Percentiles rank a stretch among this genome's conserved stretches.
Conservation (phyloP, 2,888 invertebrate genomes). For the Spisula solida region DNA sequence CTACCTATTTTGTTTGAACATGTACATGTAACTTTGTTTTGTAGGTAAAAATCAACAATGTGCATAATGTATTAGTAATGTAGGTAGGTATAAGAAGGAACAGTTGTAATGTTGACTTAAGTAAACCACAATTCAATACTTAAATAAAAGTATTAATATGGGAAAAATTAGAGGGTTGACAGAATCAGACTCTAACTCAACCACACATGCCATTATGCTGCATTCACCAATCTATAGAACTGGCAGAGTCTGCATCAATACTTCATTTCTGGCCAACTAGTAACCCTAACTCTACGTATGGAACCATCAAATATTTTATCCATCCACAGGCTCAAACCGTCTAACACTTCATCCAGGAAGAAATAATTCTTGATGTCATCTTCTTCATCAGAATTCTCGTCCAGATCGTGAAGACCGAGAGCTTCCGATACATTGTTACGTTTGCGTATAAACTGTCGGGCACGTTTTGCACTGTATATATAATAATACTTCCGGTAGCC, state of each 20-base stretch:
- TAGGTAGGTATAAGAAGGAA: too few relatives aligned
- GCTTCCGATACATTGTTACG: constrained; percentile 76
- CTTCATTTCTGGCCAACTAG: constrained; percentile 94
- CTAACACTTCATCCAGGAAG: constrained; percentile 87
- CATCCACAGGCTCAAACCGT: constrained; percentile 98
- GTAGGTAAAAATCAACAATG: too few relatives aligned
- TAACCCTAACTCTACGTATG: constrained; percentile 97
- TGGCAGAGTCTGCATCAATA: constrained; percentile 11
- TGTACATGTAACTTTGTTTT: too few relatives aligned
- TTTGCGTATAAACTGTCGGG: constrained; percentile 77
- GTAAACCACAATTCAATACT: too few relatives aligned
- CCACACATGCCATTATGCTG: too few relatives aligned
- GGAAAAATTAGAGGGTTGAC: too few relatives aligned
- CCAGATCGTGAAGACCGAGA: constrained; percentile 78
- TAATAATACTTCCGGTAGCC: constrained; percentile 99
- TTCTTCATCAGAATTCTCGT: constrained; percentile 71
- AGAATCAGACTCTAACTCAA: too few relatives aligned
- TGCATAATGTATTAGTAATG: too few relatives aligned
- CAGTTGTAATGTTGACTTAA: too few relatives aligned
- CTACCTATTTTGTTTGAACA: too few relatives aligned
- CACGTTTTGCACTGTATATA: constrained; percentile 93
- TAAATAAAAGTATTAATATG: too few relatives aligned
- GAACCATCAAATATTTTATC: constrained; percentile 98
- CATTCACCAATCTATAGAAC: too few relatives aligned
- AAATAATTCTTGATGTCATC: constrained; percentile 73